Percentiles rank a stretch among this genome's conserved stretches.
These are phyloP conservation scores for Protodeltote pygarga DNA, from an alignment of 2,888 invertebrate species.

Conservation along the genomic window DNA sequence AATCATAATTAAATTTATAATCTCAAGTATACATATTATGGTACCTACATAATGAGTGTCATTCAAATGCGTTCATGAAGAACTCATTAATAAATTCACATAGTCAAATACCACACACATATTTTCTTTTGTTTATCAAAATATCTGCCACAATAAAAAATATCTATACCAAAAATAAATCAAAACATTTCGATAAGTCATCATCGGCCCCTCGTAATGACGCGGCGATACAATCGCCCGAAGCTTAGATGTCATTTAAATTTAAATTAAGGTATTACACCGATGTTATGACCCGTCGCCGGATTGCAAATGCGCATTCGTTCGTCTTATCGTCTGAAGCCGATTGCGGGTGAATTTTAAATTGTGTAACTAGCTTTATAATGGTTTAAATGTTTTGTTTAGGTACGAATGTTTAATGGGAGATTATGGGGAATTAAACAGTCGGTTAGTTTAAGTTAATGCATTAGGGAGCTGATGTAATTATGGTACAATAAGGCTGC, in stretches of 20 bases:
- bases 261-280: constrained; percentile 84
- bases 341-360: constrained; percentile 66
- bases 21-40: no score
- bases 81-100: no score
- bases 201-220: constrained; percentile 49
- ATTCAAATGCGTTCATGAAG: no score
- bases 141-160: constrained; percentile 6
- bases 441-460: constrained; percentile 14
- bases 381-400: constrained; percentile 42
- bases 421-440: constrained; percentile 23
- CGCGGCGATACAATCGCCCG: constrained; percentile 66
- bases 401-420: constrained; percentile 28
- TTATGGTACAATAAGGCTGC: no score
- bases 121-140: no score
- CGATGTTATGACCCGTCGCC: constrained; percentile 62
- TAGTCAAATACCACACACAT: no score
- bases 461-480: background rate
- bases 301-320: constrained; percentile 53
- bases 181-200: constrained; percentile 38
- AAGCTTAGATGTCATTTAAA: constrained; percentile 84
- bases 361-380: constrained; percentile 53
- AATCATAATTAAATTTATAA: background rate
- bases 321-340: constrained; percentile 60
- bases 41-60: no score
- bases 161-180: constrained; percentile 19